Conservation (phyloP, 1,140 invertebrate species). For the Bactericera cockerelli region DNA sequence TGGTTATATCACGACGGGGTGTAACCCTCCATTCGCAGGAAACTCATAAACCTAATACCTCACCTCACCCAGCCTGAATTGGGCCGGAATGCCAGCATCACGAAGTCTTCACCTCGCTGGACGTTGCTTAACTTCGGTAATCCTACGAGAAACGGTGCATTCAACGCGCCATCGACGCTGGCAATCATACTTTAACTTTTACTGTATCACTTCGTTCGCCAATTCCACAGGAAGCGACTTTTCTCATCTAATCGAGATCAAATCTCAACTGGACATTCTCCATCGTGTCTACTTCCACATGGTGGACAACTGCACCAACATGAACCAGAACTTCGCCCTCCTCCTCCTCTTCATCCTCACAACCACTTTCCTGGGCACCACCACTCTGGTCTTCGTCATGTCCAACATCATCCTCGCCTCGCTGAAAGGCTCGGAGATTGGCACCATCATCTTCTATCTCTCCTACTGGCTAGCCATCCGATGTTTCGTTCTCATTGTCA, state of each 20-base stretch:
- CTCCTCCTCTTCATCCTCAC: not conserved
- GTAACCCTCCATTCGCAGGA: too few relatives aligned
- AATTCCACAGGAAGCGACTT: not conserved
- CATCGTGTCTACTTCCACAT: not conserved
- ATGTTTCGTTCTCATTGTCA: not conserved
- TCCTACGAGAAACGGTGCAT: too few relatives aligned
- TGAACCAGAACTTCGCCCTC: constrained; percentile 1
- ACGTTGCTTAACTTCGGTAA: too few relatives aligned
- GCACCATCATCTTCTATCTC: not conserved
- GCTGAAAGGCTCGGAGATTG: constrained; percentile 1
- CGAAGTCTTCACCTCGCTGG: too few relatives aligned
- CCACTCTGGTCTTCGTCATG: constrained; percentile 1
- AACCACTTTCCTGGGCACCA: not conserved
- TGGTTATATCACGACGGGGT: too few relatives aligned
- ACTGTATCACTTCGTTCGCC: too few relatives aligned
- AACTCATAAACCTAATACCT: too few relatives aligned
- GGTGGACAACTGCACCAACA: constrained; percentile 3
- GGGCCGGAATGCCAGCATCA: too few relatives aligned
- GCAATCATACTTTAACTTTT: too few relatives aligned
- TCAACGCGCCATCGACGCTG: too few relatives aligned
- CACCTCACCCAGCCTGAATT: too few relatives aligned
- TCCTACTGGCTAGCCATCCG: not conserved
- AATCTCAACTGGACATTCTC: not conserved
- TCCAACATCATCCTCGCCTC: not conserved
- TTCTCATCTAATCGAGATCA: not conserved